Base-by-base conservation (phyloP, 2,113 vertebrate genomes). In the Grus americana region DNA sequence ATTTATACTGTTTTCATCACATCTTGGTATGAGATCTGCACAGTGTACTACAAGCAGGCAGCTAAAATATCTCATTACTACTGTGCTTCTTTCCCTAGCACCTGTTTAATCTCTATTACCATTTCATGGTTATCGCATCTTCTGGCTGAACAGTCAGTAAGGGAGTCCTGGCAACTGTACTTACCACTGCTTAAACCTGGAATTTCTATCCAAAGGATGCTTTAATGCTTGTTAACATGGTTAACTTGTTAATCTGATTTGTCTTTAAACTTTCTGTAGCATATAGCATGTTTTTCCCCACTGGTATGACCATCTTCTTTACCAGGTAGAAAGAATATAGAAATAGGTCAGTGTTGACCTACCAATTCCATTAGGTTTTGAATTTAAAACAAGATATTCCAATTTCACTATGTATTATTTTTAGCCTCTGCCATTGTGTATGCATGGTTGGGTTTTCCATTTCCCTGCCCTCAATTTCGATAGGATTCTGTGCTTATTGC, bases 211-310 rank as follows among this genome's bases (percentile, higher is more conserved):
- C 32, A 42, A 32, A 71, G 38, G 55, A 74, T 84, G 29, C 22
- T 87, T 80, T 91, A 84, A 70, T 87, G 50, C 65, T 81, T 67
- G 46, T 87, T 93, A 89, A 78, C 32, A 9, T 72, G 76, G 27
- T 91, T 91, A 76, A 57, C 27, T 76, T 86, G 55, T 75, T 95
- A 44, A 80, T 91, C 80, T 94, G 65, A 89, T 84, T 88, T 87
- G 40, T 78, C 42, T 84, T 84, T 74, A 84, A 70, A 38, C 38
- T 93, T 86, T 71, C 30, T 84, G 5, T 80, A 91, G 36, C 36
- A 54, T 23, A 71, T 46, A 38, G 17, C 30, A 23, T 47, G 42
- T 61, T 86, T 88, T 84, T 86, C 34, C 36, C 54, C 23, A 26
- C 26, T 83, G 58, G 8, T 85, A 26, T 49, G 38, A 38, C 72